Evolutionary conservation across 2,113 vertebrate species (phyloP).

Genomic region (Scatophagus argus): DNA sequence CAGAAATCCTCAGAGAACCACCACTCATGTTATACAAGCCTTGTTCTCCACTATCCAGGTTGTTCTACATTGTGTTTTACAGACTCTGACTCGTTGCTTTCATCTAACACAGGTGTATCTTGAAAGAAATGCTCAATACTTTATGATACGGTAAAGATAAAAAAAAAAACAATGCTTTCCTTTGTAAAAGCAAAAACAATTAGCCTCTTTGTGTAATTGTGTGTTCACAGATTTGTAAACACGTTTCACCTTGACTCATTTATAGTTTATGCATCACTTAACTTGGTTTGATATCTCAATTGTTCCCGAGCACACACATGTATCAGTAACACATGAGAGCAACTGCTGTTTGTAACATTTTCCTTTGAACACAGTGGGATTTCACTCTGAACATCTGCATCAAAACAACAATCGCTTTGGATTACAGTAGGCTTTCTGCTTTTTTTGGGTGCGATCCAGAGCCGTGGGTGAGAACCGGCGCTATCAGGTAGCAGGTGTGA

Average conservation of each 20-base stretch:
- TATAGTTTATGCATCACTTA: conserved; percentile 62
- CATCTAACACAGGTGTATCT: conserved; percentile 3
- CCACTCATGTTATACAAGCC: conserved; percentile 68
- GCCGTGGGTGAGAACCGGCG: conserved; percentile 23
- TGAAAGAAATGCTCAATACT: conserved; percentile 26
- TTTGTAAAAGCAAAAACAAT: conserved; percentile 28
- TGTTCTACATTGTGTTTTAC: conserved; percentile 66
- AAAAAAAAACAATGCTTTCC: background rate
- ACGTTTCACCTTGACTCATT: conserved; percentile 39
- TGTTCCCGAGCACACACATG: conserved; percentile 41
- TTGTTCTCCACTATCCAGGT: conserved; percentile 60
- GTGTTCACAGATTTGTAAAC: conserved; percentile 47
- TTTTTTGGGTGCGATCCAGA: conserved; percentile 48
- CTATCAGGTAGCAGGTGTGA: conserved; percentile 63
- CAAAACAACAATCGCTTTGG: conserved; percentile 42
- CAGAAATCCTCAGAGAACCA: conserved; percentile 64
- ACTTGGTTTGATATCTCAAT: conserved; percentile 63
- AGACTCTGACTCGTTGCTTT: conserved; percentile 23
- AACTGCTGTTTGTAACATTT: conserved; percentile 36
- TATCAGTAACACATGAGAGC: conserved; percentile 33
- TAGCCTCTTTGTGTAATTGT: conserved; percentile 24
- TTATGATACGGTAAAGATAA: conserved; percentile 19
- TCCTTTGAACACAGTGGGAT: conserved; percentile 55
- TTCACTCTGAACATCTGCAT: conserved; percentile 51
- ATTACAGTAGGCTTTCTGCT: conserved; percentile 7